phyloP scores from a whole-genome alignment of 2,113 vertebrate genomes.

The Sitta europaea region DNA sequence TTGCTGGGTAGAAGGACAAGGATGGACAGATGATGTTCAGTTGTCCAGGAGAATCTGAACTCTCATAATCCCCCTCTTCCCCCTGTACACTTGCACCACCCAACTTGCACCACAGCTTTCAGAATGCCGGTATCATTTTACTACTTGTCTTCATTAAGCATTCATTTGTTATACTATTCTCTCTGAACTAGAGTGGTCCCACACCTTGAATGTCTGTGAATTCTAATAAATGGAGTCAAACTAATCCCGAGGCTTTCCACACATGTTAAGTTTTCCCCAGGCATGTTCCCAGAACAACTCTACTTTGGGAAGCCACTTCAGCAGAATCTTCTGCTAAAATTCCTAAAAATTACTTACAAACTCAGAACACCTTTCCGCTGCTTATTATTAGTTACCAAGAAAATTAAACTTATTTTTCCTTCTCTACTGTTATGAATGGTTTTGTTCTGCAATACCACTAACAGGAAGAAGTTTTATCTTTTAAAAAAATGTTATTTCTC shows the following conservation, averaged over 20 bases:
- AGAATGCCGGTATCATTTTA: conserved; percentile 4
- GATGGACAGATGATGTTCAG: not conserved
- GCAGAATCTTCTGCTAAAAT: conserved; percentile 14
- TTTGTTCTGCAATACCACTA: conserved; percentile 15
- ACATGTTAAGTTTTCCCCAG: conserved; percentile 12
- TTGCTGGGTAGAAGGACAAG: not conserved
- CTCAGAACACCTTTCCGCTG: not conserved
- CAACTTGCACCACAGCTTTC: conserved; percentile 21
- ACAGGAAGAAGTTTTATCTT: conserved; percentile 30
- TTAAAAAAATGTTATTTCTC: conserved; percentile 48
- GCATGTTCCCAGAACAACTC: conserved; percentile 15
- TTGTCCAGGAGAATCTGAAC: not conserved
- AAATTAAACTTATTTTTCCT: conserved; percentile 1
- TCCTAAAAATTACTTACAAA: conserved; percentile 30
- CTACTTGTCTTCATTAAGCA: conserved; percentile 37
- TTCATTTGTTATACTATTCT: conserved; percentile 60
- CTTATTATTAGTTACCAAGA: conserved; percentile 7
- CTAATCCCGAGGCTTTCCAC: conserved; percentile 58
- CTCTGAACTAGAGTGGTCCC: conserved; percentile 28
- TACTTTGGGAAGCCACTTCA: conserved; percentile 31
- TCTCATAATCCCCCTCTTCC: not conserved
- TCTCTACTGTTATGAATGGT: not conserved
- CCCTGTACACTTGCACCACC: not conserved
- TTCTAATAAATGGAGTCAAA: conserved; percentile 46
- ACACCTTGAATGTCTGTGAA: conserved; percentile 30